phyloP scores from a whole-genome alignment of 1,140 invertebrate species.

The Zophobas morio region DNA sequence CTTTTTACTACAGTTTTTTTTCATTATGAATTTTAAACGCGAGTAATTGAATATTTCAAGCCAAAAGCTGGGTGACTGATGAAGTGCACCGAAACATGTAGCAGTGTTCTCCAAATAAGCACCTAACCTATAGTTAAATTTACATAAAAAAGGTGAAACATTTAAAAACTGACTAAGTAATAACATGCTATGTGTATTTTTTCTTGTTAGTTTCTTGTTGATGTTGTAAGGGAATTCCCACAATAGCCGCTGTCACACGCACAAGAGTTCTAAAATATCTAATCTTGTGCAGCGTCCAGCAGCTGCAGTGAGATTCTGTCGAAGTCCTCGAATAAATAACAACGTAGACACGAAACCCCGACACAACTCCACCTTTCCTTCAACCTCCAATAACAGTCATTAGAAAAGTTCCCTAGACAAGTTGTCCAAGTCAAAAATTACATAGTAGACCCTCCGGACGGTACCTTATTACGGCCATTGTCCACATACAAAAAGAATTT shows the following conservation, averaged over 20 bases:
- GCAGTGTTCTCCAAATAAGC: too few relatives aligned
- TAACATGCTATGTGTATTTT: too few relatives aligned
- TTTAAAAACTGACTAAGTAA: background rate
- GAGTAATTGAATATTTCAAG: too few relatives aligned
- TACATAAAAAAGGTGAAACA: background rate
- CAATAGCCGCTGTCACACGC: constrained; percentile 97
- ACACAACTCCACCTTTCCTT: background rate
- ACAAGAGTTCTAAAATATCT: constrained; percentile 89
- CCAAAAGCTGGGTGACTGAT: too few relatives aligned
- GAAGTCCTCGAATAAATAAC: constrained; percentile 12
- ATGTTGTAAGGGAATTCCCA: constrained; percentile 73
- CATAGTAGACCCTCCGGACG: background rate
- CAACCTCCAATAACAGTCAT: constrained; percentile 13
- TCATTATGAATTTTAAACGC: too few relatives aligned
- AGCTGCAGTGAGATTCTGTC: constrained; percentile 80
- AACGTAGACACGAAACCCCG: too few relatives aligned
- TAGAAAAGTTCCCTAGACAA: constrained; percentile 11
- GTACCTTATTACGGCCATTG: background rate
- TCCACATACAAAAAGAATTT: background rate
- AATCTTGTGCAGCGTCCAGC: constrained; percentile 97
- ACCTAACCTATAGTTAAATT: background rate
- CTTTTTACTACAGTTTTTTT: too few relatives aligned
- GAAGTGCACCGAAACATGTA: too few relatives aligned
- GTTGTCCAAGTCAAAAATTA: constrained; percentile 12
- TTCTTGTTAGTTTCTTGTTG: too few relatives aligned